These are phyloP conservation scores for Myotis planiceps DNA, from an alignment of 2,797 vertebrate genomes.

Conservation along the genomic window DNA sequence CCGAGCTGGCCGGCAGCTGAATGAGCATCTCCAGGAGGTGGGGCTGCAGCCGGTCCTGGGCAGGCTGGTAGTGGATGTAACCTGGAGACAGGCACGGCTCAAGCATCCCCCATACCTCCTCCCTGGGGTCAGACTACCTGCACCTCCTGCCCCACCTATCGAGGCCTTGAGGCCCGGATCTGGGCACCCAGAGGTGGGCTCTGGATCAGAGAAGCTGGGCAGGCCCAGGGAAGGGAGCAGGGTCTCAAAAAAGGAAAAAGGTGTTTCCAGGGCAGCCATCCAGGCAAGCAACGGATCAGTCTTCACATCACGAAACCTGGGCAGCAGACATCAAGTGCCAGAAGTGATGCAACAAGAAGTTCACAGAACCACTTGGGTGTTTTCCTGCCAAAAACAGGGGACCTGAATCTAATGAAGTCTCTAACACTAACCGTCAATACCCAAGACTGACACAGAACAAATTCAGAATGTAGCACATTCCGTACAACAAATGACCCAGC, in stretches of 20 bases:
- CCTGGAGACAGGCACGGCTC: constrained; percentile 85
- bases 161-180: not conserved
- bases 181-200: not conserved
- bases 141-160: not conserved
- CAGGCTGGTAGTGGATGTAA: constrained; percentile 97
- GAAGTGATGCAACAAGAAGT: not conserved
- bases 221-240: not conserved
- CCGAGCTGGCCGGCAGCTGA: constrained; percentile 95
- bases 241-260: not conserved
- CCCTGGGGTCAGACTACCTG: not conserved
- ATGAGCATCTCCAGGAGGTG: constrained; percentile 98
- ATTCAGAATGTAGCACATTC: not conserved
- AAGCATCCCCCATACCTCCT: not conserved
- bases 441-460: not conserved
- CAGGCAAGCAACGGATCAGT: not conserved
- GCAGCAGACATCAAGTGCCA: not conserved
- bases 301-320: not conserved
- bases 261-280: not conserved
- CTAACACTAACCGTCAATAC: constrained; percentile 34
- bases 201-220: not conserved
- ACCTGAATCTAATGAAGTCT: constrained; percentile 51
- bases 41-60: constrained; percentile 94
- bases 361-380: constrained; percentile 27
- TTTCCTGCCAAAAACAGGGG: constrained; percentile 43
- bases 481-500: not conserved